Evolutionary conservation across 35 echinoderm and acorn worm species (phyloP).

Genomic region (Eucidaris tribuloides): DNA sequence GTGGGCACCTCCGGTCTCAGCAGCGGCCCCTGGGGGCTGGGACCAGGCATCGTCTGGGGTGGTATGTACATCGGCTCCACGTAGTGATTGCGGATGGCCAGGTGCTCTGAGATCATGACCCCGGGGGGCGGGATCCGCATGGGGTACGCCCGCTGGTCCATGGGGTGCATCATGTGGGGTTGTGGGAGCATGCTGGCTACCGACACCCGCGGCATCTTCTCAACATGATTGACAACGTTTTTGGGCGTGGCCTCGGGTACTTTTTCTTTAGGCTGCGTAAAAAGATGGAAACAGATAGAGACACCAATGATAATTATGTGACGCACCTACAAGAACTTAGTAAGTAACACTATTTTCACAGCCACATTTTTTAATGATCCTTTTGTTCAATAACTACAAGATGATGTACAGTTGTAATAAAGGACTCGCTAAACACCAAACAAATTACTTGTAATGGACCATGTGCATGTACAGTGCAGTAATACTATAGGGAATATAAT

Average conservation of each 20-base stretch:
- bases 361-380: too few relatives aligned
- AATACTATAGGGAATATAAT: too few relatives aligned
- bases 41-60: not conserved
- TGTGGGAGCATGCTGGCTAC: not conserved
- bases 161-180: not conserved
- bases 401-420: too few relatives aligned
- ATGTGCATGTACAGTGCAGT: too few relatives aligned
- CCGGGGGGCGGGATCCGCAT: not conserved
- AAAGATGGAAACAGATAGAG: not conserved
- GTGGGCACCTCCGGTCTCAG: not conserved
- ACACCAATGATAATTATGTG: too few relatives aligned
- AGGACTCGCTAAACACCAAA: too few relatives aligned
- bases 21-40: not conserved
- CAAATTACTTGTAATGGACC: too few relatives aligned
- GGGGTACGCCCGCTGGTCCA: too few relatives aligned
- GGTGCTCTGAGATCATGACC: not conserved
- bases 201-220: not conserved
- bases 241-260: not conserved
- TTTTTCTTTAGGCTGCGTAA: conserved; percentile 7
- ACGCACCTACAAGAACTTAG: too few relatives aligned
- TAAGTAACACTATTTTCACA: too few relatives aligned
- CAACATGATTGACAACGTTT: not conserved
- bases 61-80: conserved; percentile 17
- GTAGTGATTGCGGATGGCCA: conserved; percentile 4
- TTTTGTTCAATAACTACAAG: too few relatives aligned